Percentiles rank a stretch among this genome's conserved stretches.
These are phyloP conservation scores for Dasypolia templi DNA, from an alignment of 2,888 invertebrate species.

Conservation along the genomic window DNA sequence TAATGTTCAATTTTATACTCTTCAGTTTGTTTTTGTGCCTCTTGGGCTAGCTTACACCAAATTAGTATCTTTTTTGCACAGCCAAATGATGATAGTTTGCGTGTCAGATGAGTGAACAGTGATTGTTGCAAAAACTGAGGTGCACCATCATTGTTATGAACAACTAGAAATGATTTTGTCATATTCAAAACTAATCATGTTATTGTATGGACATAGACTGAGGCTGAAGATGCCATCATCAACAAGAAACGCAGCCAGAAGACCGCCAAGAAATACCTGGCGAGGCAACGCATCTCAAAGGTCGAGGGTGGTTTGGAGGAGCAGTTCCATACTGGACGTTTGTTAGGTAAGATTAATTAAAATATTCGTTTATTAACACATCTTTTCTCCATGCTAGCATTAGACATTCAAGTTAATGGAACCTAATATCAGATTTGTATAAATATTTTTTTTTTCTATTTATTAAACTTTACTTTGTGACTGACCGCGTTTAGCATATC, in stretches of 20 bases:
- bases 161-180: background rate
- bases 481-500: too few relatives aligned
- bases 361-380: background rate
- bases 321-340: constrained; percentile 98
- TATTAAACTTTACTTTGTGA: too few relatives aligned
- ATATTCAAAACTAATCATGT: constrained; percentile 15
- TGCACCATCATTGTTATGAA: constrained; percentile 1
- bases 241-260: constrained; percentile 98
- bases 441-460: too few relatives aligned
- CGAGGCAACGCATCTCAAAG: constrained; percentile 97
- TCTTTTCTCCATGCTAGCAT: background rate
- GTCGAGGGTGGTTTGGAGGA: constrained; percentile 98
- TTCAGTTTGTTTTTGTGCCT: background rate
- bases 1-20: background rate
- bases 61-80: constrained; percentile 3
- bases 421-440: too few relatives aligned
- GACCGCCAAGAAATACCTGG: constrained; percentile 97
- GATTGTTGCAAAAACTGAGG: constrained; percentile 70
- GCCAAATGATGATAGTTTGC: constrained; percentile 81
- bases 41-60: background rate
- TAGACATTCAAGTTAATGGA: background rate
- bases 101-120: constrained; percentile 90
- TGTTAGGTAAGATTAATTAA: constrained; percentile 93
- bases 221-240: constrained; percentile 98
- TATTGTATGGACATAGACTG: constrained; percentile 90